These are phyloP conservation scores for Aphrophora alni DNA, from an alignment of 2,888 invertebrate species.

Conservation along the genomic window DNA sequence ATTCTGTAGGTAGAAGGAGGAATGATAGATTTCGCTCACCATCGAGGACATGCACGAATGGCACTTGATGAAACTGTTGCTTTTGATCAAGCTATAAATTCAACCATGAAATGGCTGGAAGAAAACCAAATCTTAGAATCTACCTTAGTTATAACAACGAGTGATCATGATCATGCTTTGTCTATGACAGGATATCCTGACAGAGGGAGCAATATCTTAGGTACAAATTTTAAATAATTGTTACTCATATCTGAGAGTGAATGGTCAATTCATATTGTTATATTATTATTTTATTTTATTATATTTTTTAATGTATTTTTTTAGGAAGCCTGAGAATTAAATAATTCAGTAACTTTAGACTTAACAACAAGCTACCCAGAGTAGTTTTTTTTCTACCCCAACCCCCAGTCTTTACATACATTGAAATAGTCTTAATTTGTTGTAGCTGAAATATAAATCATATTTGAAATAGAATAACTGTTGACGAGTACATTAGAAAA, in stretches of 20 bases:
- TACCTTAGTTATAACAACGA: slow-evolving; percentile 74
- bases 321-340: too few relatives aligned
- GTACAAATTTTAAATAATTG: slow-evolving; percentile 66
- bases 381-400: too few relatives aligned
- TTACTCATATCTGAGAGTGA: neutral
- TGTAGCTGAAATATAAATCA: too few relatives aligned
- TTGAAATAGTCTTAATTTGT: too few relatives aligned
- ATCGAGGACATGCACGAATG: slow-evolving; percentile 78
- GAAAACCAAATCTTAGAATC: slow-evolving; percentile 71
- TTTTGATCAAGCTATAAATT: slow-evolving; percentile 77
- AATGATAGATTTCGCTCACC: slow-evolving; percentile 86
- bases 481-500: too few relatives aligned
- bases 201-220: slow-evolving; percentile 77
- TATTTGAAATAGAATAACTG: too few relatives aligned
- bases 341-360: too few relatives aligned
- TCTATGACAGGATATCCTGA: slow-evolving; percentile 80
- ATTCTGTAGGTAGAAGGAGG: slow-evolving; percentile 82
- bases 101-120: slow-evolving; percentile 70
- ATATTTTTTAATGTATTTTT: too few relatives aligned
- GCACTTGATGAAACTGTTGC: slow-evolving; percentile 81
- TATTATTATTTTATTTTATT: too few relatives aligned
- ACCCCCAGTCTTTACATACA: too few relatives aligned
- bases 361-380: too few relatives aligned
- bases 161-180: slow-evolving; percentile 80
- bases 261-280: too few relatives aligned